These are phyloP conservation scores for Psettodes erumei DNA, from an alignment of 2,113 vertebrate genomes.

Conservation along the genomic window DNA sequence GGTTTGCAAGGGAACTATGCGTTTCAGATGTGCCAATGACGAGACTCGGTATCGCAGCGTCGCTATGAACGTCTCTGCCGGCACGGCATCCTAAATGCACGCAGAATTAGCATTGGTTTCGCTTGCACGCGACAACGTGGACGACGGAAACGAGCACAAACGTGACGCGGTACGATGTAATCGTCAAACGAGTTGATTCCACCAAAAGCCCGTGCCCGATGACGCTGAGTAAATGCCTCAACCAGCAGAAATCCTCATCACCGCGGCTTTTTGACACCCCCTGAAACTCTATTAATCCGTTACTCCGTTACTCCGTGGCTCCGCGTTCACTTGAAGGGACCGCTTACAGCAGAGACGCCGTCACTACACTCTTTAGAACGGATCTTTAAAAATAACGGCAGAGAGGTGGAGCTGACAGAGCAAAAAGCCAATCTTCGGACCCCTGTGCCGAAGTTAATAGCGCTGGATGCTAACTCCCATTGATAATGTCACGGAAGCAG, in stretches of 20 bases:
- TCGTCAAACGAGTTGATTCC: no score
- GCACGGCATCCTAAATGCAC: neutral
- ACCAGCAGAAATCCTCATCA: no score
- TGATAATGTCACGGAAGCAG: constrained; percentile 62
- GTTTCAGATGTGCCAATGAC: no score
- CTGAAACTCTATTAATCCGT: neutral
- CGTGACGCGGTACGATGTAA: no score
- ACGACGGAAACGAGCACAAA: no score
- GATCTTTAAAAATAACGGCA: constrained; percentile 2
- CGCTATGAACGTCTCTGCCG: neutral
- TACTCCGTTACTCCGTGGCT: neutral
- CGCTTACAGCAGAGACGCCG: neutral
- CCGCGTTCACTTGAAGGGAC: neutral
- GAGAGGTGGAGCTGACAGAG: neutral
- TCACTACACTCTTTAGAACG: neutral
- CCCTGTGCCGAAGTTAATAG: constrained; percentile 57
- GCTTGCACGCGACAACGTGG: no score
- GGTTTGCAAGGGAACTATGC: constrained; percentile 7
- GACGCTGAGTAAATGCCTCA: no score
- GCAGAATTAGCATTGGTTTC: neutral
- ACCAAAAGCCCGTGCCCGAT: no score
- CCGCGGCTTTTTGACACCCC: neutral
- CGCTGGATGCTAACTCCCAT: constrained; percentile 48
- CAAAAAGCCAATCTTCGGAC: constrained; percentile 45
- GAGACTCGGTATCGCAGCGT: neutral